Percentiles rank a stretch among this genome's conserved stretches.
Evolutionary conservation across 2,113 vertebrate species (phyloP).

Genomic region (Caranx melampygus): DNA sequence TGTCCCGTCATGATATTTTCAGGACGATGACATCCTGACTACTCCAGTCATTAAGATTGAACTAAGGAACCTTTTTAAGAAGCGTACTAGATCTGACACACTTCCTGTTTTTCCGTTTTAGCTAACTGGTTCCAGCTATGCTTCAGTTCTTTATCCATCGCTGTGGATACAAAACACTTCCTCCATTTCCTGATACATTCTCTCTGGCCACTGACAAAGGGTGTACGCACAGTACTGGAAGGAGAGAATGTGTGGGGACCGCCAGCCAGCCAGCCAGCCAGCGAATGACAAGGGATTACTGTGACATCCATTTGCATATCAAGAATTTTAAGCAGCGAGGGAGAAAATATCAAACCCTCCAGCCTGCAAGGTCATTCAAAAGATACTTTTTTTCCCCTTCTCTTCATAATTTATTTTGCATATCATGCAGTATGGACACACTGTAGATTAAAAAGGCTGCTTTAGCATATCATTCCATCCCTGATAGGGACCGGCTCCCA

Average conservation of each 20-base stretch:
- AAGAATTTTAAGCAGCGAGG: conserved; percentile 83
- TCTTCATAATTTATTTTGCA: conserved; percentile 82
- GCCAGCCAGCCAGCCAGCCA: conserved; percentile 48
- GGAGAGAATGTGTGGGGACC: conserved; percentile 41
- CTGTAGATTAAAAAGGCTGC: conserved; percentile 77
- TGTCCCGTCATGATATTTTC: not conserved
- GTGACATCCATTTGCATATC: conserved; percentile 84
- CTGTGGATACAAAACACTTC: conserved; percentile 1
- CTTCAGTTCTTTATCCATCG: not conserved
- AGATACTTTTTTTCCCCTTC: conserved; percentile 77
- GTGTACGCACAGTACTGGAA: conserved; percentile 22
- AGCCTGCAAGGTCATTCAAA: conserved; percentile 87
- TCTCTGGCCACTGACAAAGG: conserved; percentile 44
- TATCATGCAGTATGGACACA: conserved; percentile 80
- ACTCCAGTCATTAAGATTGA: not conserved
- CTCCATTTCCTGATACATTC: not conserved
- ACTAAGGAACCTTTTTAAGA: too few relatives aligned
- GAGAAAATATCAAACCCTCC: conserved; percentile 86
- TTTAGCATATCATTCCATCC: conserved; percentile 81
- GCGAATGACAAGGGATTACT: conserved; percentile 82
- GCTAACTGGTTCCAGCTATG: not conserved
- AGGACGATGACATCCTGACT: not conserved
- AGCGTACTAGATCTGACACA: too few relatives aligned
- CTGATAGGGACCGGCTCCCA: conserved; percentile 77
- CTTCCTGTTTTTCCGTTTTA: not conserved